Percentiles rank a stretch among this genome's conserved stretches.
Evolutionary conservation across 1,140 invertebrate genomes (phyloP).

Genomic region (Drosophila kepulauana): DNA sequence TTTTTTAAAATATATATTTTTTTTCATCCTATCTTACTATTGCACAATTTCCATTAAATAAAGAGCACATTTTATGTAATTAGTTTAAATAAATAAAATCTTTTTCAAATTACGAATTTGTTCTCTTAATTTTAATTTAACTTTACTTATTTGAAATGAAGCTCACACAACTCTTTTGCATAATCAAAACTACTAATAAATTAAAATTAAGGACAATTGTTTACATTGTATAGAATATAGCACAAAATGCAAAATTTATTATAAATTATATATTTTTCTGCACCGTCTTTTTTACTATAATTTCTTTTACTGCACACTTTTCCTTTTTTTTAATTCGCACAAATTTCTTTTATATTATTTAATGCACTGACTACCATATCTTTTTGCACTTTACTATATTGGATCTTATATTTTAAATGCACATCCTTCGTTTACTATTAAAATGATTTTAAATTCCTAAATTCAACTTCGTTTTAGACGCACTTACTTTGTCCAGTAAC

Average conservation of each 20-base stretch:
- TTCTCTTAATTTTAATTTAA: too few relatives aligned
- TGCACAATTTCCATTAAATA: too few relatives aligned
- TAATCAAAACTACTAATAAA: neutral
- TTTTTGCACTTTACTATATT: too few relatives aligned
- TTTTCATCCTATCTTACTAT: too few relatives aligned
- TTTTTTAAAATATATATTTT: too few relatives aligned
- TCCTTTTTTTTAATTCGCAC: neutral
- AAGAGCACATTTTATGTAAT: neutral
- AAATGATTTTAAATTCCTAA: constrained; percentile 9
- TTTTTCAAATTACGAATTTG: too few relatives aligned
- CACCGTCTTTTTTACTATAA: too few relatives aligned
- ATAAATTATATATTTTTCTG: neutral
- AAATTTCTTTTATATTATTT: neutral
- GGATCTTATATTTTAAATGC: neutral
- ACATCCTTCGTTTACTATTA: constrained; percentile 2
- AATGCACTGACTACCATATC: neutral
- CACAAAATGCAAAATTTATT: neutral
- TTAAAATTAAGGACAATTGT: neutral
- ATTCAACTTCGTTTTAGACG: constrained; percentile 31
- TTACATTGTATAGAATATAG: neutral
- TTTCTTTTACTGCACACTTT: neutral
- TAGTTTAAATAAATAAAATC: neutral
- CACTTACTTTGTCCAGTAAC: constrained; percentile 55
- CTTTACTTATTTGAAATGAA: neutral
- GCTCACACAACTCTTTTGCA: neutral